Evolutionary conservation across 1,140 invertebrate genomes (phyloP).

Genomic region (Acromyrmex charruanus): DNA sequence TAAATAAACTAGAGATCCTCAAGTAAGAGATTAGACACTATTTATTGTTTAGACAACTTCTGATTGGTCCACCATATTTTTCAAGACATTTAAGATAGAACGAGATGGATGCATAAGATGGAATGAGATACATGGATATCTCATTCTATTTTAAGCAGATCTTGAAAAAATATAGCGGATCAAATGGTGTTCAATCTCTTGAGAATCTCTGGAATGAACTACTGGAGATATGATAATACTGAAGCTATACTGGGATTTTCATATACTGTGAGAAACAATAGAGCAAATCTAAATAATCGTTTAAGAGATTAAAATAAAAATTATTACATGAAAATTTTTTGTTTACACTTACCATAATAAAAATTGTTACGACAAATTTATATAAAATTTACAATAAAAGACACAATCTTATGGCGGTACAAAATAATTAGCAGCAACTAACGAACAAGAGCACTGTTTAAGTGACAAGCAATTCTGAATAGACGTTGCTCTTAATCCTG

Average conservation of each 20-base stretch:
- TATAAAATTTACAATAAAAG: too few species aligned
- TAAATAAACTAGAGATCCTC: not conserved
- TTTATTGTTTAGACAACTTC: too few species aligned
- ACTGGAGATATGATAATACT: too few species aligned
- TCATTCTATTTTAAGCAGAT: too few species aligned
- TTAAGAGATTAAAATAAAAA: not conserved
- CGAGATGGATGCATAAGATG: too few species aligned
- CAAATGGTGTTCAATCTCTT: too few species aligned
- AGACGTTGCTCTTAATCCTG: conserved; percentile 44
- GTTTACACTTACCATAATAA: not conserved
- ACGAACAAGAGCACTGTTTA: conserved; percentile 3
- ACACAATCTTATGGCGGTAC: not conserved
- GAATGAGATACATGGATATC: too few species aligned
- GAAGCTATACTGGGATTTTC: not conserved
- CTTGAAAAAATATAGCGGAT: too few species aligned
- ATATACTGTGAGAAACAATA: not conserved
- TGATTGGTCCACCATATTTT: too few species aligned
- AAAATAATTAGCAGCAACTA: not conserved
- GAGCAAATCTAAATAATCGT: not conserved
- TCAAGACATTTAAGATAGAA: too few species aligned
- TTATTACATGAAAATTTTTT: not conserved
- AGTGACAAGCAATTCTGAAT: conserved; percentile 30
- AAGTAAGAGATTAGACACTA: too few species aligned
- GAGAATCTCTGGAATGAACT: too few species aligned
- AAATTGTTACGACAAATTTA: not conserved